Evolutionary conservation across 2,888 invertebrate species (phyloP), one percentile per base, ranked within the genome.

Genomic region (Meloe dianella): DNA sequence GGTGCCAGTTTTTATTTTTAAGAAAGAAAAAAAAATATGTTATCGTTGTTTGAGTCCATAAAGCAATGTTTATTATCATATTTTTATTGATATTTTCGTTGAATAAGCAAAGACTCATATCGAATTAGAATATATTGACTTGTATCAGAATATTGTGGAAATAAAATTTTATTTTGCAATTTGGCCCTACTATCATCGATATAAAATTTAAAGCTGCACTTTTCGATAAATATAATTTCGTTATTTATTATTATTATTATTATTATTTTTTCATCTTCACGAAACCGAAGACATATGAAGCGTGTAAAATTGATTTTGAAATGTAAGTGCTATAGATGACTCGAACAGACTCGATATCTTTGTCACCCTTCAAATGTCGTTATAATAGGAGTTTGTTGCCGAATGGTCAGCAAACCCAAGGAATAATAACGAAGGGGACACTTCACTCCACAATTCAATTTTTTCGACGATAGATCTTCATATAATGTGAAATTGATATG

Each of bases 401-500:
- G 78, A 76, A 79, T 79, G 82, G 82, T 82, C 81, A 82, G 79
- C 77, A 78, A 75, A 77, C 75, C 77, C 76, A 75, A 78, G 78
- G 79, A 80, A 81, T 81, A 81, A 81, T 80, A 82, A 82, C 79
- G 78, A 54, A 77, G 74, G 78, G 77, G 78, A 76, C 75, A 75
- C 77, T 77, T 77, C 75, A 78, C 72, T 77, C 81, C 79, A 81
- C 81, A 83, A 83, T 82, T 83, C 81, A 83, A 83, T 83, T 83
- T 80, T 80, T 80, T 79, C 78, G 74, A 77, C 81, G 81, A 83
- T 82, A 81, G 82, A 82, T 83, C 79, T 79, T 73, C 77, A 74
- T 76, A 76, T 81, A 81, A 83, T 81, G 80, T 77, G 81, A 83
- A 81, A 81, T 83, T 82, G 83, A 83, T 82, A 82, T 82, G 81